Evolutionary conservation across 2,888 invertebrate species (phyloP), one percentile per base, ranked within the genome.

Genomic region (Coecobrya sp.): DNA sequence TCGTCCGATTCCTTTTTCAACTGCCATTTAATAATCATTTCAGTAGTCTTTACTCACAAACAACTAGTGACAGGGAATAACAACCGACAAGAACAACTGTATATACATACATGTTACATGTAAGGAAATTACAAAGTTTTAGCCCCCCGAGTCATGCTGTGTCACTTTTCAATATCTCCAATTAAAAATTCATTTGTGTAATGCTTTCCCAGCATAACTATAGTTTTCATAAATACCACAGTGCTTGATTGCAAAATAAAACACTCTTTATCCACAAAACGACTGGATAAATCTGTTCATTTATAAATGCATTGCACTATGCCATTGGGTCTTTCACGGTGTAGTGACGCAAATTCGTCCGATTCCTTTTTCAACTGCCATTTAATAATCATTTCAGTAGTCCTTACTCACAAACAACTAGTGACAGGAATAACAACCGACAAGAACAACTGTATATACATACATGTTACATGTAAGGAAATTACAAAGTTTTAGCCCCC

Each of bases 21-120:
- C 16, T 49, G 11, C 49, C 4, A 49, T 49, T 49, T 49, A 49
- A 49, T 49, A n/a, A 59, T 59, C n/a, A 59, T 59, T n/a, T 70
- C 30, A 30, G n/a, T 22, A 36, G 8, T 70, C 70, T 5, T 16
- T 10, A 4, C 36, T 36, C 8, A 30, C 36, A 70, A 70, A 36
- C 70, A 68, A 70, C 22, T n/a, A 36, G n/a, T 70, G 70, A 36
- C 70, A 70, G n/a, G 70, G 70, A 70, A 36, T n/a, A 36, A 25
- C 65, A 65, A 10, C 25, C 27, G 16, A 5, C 59, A 59, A 52
- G 16, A 11, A 19, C 59, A 70, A 30, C 11, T 27, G 25, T 27
- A 10, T 1, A 65, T 27, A 1, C 25, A 5, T 11, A 65, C 8
- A 27, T 7, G 2, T 36, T 7, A 19, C 25, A 25, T 27, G 5